These are phyloP conservation scores for Nomada goodeniana DNA, from an alignment of 2,888 invertebrate genomes.

Conservation along the genomic window DNA sequence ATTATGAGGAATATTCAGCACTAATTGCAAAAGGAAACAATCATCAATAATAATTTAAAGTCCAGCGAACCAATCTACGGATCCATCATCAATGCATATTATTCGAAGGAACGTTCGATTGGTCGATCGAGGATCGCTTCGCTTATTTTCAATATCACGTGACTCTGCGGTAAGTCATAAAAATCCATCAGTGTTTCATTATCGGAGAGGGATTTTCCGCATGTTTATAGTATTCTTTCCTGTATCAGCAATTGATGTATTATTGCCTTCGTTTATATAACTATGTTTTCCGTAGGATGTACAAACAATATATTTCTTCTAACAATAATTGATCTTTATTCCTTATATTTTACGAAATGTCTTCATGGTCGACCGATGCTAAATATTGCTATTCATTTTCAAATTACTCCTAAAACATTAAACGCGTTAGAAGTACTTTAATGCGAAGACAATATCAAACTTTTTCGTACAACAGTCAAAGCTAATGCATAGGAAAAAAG, in stretches of 20 bases:
- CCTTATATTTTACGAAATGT: background rate
- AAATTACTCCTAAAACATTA: background rate
- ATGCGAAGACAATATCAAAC: background rate
- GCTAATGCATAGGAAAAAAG: too few species aligned
- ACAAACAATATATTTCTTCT: background rate
- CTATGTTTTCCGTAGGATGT: background rate
- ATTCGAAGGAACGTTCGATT: slow-evolving; percentile 18
- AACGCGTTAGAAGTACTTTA: background rate
- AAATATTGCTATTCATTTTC: background rate
- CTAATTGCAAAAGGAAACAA: background rate
- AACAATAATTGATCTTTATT: background rate
- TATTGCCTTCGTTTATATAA: slow-evolving; percentile 20
- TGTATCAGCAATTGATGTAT: background rate
- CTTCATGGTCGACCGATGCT: background rate
- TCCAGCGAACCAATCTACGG: slow-evolving; percentile 3
- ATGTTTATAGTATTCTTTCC: background rate
- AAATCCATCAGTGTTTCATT: slow-evolving; percentile 17
- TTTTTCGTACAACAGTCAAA: background rate
- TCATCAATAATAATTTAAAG: slow-evolving; percentile 4
- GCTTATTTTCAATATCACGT: slow-evolving; percentile 14
- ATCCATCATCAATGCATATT: background rate
- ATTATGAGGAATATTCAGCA: background rate
- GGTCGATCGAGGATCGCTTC: slow-evolving; percentile 4
- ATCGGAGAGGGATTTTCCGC: slow-evolving; percentile 12
- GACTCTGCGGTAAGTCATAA: slow-evolving; percentile 1